Evolutionary conservation across 2,888 invertebrate genomes (phyloP), one percentile per base, ranked within the genome.

Genomic region (Macrosiphum euphorbiae): DNA sequence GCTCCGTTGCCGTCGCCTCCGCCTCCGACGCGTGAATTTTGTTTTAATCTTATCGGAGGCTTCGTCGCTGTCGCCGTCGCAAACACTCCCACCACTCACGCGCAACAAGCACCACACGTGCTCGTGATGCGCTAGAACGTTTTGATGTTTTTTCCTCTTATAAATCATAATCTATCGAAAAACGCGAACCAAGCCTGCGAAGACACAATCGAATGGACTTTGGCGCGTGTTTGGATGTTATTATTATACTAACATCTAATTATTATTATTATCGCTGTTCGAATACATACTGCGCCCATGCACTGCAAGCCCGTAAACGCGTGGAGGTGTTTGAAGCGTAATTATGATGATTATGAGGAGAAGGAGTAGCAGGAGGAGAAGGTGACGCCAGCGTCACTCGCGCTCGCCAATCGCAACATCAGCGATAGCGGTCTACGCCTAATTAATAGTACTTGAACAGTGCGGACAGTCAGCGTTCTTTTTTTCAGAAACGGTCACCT

Each of bases 11-110:
- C 90, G 58, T 24, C 55, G 85, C 52, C 50, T 47, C 35, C 35
- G 61, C 35, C n/a, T 78, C 78, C 35, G 58, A 47, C 58, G 84
- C 50, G 50, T 10, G 8, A 55, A n/a, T 88, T 78, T 55, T 52
- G 88, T 44, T 52, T 28, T 93, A 93, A 93, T 93, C 93, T 93
- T 93, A 93, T 93, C 92, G 52, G 55, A 20, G 52, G 88, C 35
- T 11, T 8, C 35, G 67, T n/a, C 52, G 78, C 28, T n/a, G 84
- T 50, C 61, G 87, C 47, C 84, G 55, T 44, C 35, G 47, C 44
- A n/a, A 44, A 67, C 90, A 47, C 90, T 89, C 89, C 61, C 89
- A 26, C n/a, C 61, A 13, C 16, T 24, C 13, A 20, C 47, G 61
- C 41, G 47, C 47, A 50, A 86, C 28, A 2, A 86, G 13, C 44